Conservation (phyloP, 1,140 invertebrate species). For the Magallana gigas region DNA sequence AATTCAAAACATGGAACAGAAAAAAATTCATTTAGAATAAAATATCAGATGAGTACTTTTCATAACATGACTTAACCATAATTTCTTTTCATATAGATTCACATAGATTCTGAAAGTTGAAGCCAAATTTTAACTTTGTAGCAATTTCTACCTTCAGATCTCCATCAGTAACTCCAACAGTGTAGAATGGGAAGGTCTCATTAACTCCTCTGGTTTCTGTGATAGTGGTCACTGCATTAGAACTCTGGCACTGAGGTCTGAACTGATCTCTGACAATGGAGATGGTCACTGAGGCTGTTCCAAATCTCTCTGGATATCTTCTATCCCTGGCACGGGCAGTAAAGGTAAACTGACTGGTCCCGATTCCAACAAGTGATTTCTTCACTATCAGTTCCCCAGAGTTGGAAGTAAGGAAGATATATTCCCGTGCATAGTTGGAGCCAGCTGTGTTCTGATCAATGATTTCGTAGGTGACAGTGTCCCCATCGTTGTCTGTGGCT, state of each 20-base stretch:
- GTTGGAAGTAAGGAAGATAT: background rate
- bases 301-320: conserved; percentile 47
- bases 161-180: conserved; percentile 25
- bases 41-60: too few relatives aligned
- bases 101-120: too few relatives aligned
- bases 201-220: conserved; percentile 15
- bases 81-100: too few relatives aligned
- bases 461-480: conserved; percentile 1
- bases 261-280: conserved; percentile 44
- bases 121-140: too few relatives aligned
- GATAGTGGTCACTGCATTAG: background rate
- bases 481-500: conserved; percentile 58
- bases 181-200: conserved; percentile 19
- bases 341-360: conserved; percentile 25
- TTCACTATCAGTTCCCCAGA: conserved; percentile 17
- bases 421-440: background rate
- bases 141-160: conserved; percentile 53
- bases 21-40: too few relatives aligned
- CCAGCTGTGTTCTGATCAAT: conserved; percentile 5
- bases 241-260: conserved; percentile 16
- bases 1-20: too few relatives aligned
- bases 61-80: too few relatives aligned
- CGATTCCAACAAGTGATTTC: background rate
- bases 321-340: conserved; percentile 58
- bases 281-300: conserved; percentile 34